phyloP scores from a whole-genome alignment of 2,113 vertebrate species.

The Ammodytes dubius region DNA sequence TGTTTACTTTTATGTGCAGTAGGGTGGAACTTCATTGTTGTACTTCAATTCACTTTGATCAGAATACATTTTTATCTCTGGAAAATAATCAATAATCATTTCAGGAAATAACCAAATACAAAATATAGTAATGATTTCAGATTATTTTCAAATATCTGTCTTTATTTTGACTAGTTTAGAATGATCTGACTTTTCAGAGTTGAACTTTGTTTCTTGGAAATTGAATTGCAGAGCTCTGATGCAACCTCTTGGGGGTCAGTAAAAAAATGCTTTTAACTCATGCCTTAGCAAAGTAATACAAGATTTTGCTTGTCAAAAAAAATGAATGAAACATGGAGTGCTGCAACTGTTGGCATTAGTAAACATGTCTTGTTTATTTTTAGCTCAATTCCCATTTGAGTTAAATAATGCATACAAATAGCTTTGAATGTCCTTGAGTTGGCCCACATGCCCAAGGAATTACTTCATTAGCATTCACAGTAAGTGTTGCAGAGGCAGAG shows the following conservation, averaged over 20 bases:
- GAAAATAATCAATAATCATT: slow-evolving; percentile 11
- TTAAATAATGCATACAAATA: slow-evolving; percentile 5
- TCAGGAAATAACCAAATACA: not conserved
- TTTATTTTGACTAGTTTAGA: not conserved
- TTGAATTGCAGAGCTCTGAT: slow-evolving; percentile 10
- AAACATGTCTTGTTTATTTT: slow-evolving; percentile 12
- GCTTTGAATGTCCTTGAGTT: slow-evolving; percentile 55
- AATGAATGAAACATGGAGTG: slow-evolving; percentile 32
- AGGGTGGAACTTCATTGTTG: not conserved
- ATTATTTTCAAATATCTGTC: not conserved
- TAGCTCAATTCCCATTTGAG: slow-evolving; percentile 29
- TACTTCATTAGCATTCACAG: slow-evolving; percentile 51
- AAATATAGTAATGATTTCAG: not conserved
- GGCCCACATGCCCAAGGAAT: slow-evolving; percentile 42
- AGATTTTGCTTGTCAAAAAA: not conserved
- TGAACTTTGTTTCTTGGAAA: not conserved
- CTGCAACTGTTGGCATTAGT: not conserved
- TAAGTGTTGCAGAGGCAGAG: slow-evolving; percentile 38
- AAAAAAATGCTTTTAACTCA: slow-evolving; percentile 16
- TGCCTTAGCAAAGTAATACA: not conserved
- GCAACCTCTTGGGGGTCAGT: slow-evolving; percentile 3
- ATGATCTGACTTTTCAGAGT: slow-evolving; percentile 1
- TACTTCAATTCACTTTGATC: not conserved
- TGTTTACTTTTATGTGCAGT: not conserved
- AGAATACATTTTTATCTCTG: not conserved